These are phyloP conservation scores for Pleuronectes platessa DNA, from an alignment of 2,113 vertebrate genomes.

Conservation along the genomic window DNA sequence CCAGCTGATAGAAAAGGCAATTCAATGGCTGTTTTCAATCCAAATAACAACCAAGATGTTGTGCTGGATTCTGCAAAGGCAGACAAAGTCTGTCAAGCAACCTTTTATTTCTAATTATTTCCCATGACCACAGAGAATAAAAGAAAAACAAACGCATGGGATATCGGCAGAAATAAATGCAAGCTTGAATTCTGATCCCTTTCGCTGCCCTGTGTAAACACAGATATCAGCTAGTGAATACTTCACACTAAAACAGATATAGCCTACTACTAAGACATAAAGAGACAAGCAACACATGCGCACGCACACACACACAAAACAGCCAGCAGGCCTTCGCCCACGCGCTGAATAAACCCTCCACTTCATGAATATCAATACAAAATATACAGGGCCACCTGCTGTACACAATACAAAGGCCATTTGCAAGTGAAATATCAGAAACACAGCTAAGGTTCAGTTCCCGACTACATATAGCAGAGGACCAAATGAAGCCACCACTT, in stretches of 20 bases:
- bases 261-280: constrained; percentile 22
- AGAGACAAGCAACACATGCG: constrained; percentile 22
- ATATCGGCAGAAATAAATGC: constrained; percentile 22
- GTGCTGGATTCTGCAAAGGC: not conserved
- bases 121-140: not conserved
- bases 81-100: constrained; percentile 10
- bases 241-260: constrained; percentile 25
- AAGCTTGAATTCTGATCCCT: not conserved
- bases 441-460: constrained; percentile 16
- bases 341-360: constrained; percentile 48
- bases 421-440: constrained; percentile 35
- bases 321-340: constrained; percentile 45
- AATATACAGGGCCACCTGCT: constrained; percentile 67
- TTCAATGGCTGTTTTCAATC: not conserved
- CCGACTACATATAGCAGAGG: constrained; percentile 18
- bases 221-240: constrained; percentile 42
- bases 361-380: constrained; percentile 68
- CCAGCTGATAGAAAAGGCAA: not conserved
- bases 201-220: constrained; percentile 37
- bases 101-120: constrained; percentile 20
- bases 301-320: constrained; percentile 20
- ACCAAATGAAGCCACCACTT: constrained; percentile 1
- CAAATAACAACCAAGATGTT: constrained; percentile 1
- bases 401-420: constrained; percentile 58
- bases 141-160: constrained; percentile 38